These are phyloP conservation scores for Paelopatides confundens DNA, from an alignment of 53 echinoderm and acorn worm genomes.

Conservation along the genomic window DNA sequence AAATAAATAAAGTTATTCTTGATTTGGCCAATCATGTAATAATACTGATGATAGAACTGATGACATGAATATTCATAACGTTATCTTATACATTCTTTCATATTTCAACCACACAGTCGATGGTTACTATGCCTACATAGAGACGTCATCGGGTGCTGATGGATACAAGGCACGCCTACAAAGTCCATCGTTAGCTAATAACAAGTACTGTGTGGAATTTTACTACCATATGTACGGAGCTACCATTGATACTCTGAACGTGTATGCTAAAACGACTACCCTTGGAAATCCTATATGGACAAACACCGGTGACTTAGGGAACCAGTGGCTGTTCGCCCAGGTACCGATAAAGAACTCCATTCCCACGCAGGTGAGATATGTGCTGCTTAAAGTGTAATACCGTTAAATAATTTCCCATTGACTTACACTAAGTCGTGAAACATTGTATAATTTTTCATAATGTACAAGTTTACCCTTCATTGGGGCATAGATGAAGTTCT, in stretches of 20 bases:
- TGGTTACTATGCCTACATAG: constrained; percentile 71
- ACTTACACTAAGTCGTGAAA: too few relatives aligned
- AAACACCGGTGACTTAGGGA: constrained; percentile 61
- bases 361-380: not conserved
- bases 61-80: too few relatives aligned
- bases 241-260: constrained; percentile 69
- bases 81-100: too few relatives aligned
- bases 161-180: constrained; percentile 71
- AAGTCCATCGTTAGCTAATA: constrained; percentile 46
- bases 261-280: constrained; percentile 48
- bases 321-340: constrained; percentile 73
- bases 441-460: too few relatives aligned
- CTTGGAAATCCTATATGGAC: constrained; percentile 59
- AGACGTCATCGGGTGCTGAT: constrained; percentile 49
- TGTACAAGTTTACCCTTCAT: too few relatives aligned
- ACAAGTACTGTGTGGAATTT: constrained; percentile 63
- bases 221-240: constrained; percentile 91
- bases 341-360: constrained; percentile 37
- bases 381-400: too few relatives aligned
- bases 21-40: too few relatives aligned
- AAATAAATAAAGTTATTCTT: too few relatives aligned
- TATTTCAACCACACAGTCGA: not conserved
- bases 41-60: too few relatives aligned
- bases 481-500: too few relatives aligned
- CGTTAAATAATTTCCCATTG: too few relatives aligned